Evolutionary conservation across 2,888 invertebrate genomes (phyloP).

Genomic region (Orthosia gracilis): DNA sequence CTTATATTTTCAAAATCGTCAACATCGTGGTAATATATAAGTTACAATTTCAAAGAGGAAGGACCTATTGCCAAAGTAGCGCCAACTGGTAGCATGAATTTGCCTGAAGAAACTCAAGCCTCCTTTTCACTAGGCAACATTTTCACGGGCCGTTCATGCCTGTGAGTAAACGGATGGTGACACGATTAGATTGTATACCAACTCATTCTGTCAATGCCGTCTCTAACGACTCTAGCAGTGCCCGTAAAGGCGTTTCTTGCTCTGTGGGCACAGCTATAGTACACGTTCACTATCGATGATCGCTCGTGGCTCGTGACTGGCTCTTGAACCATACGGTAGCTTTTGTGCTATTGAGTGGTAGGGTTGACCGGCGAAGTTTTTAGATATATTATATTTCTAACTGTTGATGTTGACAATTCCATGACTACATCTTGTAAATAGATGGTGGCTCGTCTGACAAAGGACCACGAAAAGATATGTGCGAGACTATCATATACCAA

Average conservation of each 20-base stretch:
- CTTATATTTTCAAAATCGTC: too few species aligned
- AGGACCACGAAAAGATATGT: too few species aligned
- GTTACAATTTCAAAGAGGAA: too few species aligned
- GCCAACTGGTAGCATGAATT: too few species aligned
- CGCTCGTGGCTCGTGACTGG: conserved; percentile 79
- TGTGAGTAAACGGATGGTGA: too few species aligned
- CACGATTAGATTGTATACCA: neutral
- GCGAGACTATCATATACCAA: too few species aligned
- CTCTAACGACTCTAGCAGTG: neutral
- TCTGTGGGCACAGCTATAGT: conserved; percentile 40
- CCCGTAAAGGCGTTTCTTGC: neutral
- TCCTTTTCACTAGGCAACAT: too few species aligned
- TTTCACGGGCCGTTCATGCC: too few species aligned
- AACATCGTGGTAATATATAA: too few species aligned
- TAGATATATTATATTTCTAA: neutral
- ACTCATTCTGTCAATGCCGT: neutral
- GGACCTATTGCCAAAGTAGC: too few species aligned
- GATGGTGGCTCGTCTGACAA: too few species aligned
- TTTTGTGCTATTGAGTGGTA: conserved; percentile 70
- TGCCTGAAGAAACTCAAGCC: too few species aligned
- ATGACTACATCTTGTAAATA: neutral
- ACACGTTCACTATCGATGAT: conserved; percentile 73
- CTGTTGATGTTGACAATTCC: neutral
- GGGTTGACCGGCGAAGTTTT: conserved; percentile 69
- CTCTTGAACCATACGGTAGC: conserved; percentile 78